Evolutionary conservation across 1,140 invertebrate species (phyloP).

Genomic region (Druon quercuslanigerum): DNA sequence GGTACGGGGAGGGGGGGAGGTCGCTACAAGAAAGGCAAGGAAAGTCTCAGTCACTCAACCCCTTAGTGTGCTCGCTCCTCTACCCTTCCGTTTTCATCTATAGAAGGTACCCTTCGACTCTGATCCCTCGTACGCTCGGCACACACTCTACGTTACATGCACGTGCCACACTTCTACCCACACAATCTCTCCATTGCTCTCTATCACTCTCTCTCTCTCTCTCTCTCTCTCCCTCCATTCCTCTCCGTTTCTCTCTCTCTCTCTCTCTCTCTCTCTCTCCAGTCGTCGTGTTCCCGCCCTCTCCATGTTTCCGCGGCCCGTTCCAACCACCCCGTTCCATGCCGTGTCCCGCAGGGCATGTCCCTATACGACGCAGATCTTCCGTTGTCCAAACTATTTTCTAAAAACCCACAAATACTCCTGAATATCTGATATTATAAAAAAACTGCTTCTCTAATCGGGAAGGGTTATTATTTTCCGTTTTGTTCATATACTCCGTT

Average conservation of each 20-base stretch:
- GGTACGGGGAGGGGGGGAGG: slow-evolving; percentile 45
- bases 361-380: slow-evolving; percentile 63
- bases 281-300: slow-evolving; percentile 68
- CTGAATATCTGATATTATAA: slow-evolving; percentile 41
- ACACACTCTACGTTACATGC: slow-evolving; percentile 37
- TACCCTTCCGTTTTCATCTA: slow-evolving; percentile 60
- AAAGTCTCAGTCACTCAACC: slow-evolving; percentile 50
- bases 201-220: slow-evolving; percentile 41
- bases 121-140: slow-evolving; percentile 56
- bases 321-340: slow-evolving; percentile 73
- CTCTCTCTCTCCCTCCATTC: slow-evolving; percentile 8
- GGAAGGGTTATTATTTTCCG: too few species aligned
- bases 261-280: slow-evolving; percentile 53
- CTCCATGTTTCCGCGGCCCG: slow-evolving; percentile 74
- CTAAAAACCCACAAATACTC: slow-evolving; percentile 24
- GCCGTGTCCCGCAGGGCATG: slow-evolving; percentile 75
- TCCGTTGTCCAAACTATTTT: slow-evolving; percentile 59
- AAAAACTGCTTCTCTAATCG: slow-evolving; percentile 62
- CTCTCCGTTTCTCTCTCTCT: slow-evolving; percentile 11
- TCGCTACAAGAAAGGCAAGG: slow-evolving; percentile 38
- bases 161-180: slow-evolving; percentile 42
- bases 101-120: slow-evolving; percentile 69
- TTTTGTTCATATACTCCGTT: background rate
- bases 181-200: slow-evolving; percentile 48
- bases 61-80: slow-evolving; percentile 50